Base-by-base conservation (phyloP, 1,140 invertebrate genomes). In the Cyrtorhinus lividipennis region DNA sequence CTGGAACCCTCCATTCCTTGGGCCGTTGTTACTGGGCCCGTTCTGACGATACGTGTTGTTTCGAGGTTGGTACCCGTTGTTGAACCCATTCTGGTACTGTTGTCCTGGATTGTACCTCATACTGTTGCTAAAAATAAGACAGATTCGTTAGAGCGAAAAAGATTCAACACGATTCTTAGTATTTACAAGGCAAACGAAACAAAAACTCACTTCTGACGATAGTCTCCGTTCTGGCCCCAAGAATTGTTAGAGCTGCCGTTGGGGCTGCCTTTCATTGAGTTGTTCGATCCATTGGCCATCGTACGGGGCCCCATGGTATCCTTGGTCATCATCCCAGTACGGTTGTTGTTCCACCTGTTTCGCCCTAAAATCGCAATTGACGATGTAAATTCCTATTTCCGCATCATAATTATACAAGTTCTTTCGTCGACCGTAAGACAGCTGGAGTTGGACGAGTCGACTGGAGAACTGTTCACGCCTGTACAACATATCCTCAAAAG, bases 291-390 rank as follows among this genome's bases (percentile, higher is more conserved):
- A 22, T 30, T 59, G 58, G 15, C 38, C 13, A 59, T 59, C 12
- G 24, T 26, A 15, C 25, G 58, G 24, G n/a, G n/a, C n/a, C 24
- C 58, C 27, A 27, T 26, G 24, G 15, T 22, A 5, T 53, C 10
- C 10, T 53, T 20, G 10, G 10, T 53, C 10, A 10, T 53, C 48
- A 53, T 53, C 18, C 10, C 23, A 20, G 20, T 24, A 13, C n/a
- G 24, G 45, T 62, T 59, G 56, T 66, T 66, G 61, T 66, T 66
- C 66, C 66, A 66, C 20, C 66, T 56, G 48, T 66, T 66, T n/a
- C 66, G 66, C 20, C 45, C 66, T 66, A 58, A 1, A 45, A 60
- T 12, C n/a, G n/a, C n/a, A n/a, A n/a, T n/a, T n/a, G n/a, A n/a
- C 18, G 23, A 48, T 2, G 18, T 48, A 44, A 44, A 48, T 48